Evolutionary conservation across 2,888 invertebrate genomes (phyloP), one percentile per base, ranked within the genome.

Genomic region (Acleris cristana): DNA sequence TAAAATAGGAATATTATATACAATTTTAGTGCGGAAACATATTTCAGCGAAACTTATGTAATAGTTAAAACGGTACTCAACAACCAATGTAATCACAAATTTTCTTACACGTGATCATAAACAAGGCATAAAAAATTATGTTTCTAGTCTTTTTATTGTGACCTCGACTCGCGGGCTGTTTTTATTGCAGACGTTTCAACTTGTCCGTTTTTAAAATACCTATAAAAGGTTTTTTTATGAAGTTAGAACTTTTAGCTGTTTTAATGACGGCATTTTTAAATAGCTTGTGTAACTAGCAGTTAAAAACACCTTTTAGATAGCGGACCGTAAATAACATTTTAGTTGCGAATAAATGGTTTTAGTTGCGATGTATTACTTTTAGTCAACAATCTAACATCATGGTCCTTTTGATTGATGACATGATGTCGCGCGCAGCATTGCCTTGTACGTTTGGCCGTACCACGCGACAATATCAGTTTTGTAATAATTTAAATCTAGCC

Each of bases 401-500:
- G 14, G 10, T 40, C 40, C 14, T 14, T 40, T 40, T 40, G 12
- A 40, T 40, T 53, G 45, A 44, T 30, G 45, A 14, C 40, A 40
- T 40, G 14, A 40, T 40, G 40, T 40, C 40, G 40, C 40, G 40
- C 40, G 14, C 40, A 40, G 40, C 14, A 40, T 40, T 40, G 40
- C 40, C 40, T 40, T 40, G 40, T n/a, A 18, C 34, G 54, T 54
- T 30, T 30, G 18, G 30, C 21, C 40, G 34, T 40, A 18, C 59
- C 48, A 7, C 54, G 18, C 54, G 65, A 56, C 63, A 70, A 60
- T 57, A 55, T 69, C 62, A 45, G 34, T 63, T 55, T 57, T 56
- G 48, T 40, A 45, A 54, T 67, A 64, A 67, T 70, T 82, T 82
- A 82, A 82, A 85, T 83, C 79, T 85, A 80, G 81, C 87, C 87